These are phyloP conservation scores for Trogon surrucura DNA, from an alignment of 2,113 vertebrate species.

Conservation along the genomic window DNA sequence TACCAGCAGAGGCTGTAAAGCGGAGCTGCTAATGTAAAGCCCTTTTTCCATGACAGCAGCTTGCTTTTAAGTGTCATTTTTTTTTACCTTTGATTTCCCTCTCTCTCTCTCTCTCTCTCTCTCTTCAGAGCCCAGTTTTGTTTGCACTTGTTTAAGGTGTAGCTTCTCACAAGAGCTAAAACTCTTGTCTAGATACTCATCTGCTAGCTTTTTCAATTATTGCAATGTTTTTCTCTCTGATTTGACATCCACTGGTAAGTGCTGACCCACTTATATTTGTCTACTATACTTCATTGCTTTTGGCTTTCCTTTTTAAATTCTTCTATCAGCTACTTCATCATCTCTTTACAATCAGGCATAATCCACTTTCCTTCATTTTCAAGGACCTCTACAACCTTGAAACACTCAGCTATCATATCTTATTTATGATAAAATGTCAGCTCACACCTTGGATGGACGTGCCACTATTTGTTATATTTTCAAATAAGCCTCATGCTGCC, in stretches of 20 bases:
- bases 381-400: neutral
- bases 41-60: neutral
- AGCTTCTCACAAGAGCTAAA: neutral
- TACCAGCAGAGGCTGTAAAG: neutral
- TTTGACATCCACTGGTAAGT: neutral
- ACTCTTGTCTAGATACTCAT: neutral
- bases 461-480: neutral
- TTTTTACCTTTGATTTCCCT: neutral
- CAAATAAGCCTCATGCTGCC: neutral
- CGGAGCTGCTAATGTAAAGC: neutral
- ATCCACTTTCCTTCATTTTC: slow-evolving; percentile 3
- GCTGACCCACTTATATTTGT: neutral
- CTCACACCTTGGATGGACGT: neutral
- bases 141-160: neutral
- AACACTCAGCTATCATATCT: neutral
- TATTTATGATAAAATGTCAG: slow-evolving; percentile 21
- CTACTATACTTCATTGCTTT: neutral
- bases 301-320: neutral
- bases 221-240: neutral
- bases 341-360: neutral
- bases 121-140: neutral
- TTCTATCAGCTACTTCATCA: neutral
- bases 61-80: neutral
- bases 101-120: neutral
- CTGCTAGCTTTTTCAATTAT: neutral